Base-by-base conservation (phyloP, 1,140 invertebrate species). In the Scaptodrosophila lebanonensis region DNA sequence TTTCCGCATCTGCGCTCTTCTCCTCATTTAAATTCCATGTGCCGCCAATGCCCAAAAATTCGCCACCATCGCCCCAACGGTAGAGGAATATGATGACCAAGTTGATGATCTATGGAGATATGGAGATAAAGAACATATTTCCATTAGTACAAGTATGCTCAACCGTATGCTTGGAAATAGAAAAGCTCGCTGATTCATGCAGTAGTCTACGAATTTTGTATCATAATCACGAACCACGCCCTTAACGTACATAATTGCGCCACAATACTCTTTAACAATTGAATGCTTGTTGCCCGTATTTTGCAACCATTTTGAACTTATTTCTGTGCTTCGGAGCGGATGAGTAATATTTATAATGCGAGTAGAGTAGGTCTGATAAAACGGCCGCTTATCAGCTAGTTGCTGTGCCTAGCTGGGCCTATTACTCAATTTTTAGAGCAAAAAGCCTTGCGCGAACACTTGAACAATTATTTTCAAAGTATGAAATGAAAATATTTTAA, bases 1-100 rank as follows among this genome's bases (percentile, higher is more conserved):
- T 95, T 89, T 95, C 94, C 16, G 92, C 92, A 77, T 95, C 94
- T 0, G 93, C 91, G 85, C 92, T 94, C 87, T 95, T 95, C 70
- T 94, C 93, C 86, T 95, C 94, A 70, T 94, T 93, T n/a, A 95
- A 87, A 86, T 96, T 95, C 94, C 94, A 95, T 5, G 93, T 94
- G 20, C 94, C 94, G 29, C 94, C 94, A 11, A 95, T 93, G 17
- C 94, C 94, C 30, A 96, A 88, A 83, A 96, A 95, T 67, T 92
- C 90, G 1, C 94, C 94, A 35, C 91, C 89, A 83, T 92, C 92
- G n/a, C 94, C 94, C 30, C 92, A 93, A 60, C 94, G 91, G 86
- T 96, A 95, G 1, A 95, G 87, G 33, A 95, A 91, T 17, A 95
- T 75, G 47, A 95, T 92, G 8, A 95, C 92, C 43, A 95, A 88